Evolutionary conservation across 2,888 invertebrate genomes (phyloP), one percentile per base, ranked within the genome.

Genomic region (Calliopum simillimum): DNA sequence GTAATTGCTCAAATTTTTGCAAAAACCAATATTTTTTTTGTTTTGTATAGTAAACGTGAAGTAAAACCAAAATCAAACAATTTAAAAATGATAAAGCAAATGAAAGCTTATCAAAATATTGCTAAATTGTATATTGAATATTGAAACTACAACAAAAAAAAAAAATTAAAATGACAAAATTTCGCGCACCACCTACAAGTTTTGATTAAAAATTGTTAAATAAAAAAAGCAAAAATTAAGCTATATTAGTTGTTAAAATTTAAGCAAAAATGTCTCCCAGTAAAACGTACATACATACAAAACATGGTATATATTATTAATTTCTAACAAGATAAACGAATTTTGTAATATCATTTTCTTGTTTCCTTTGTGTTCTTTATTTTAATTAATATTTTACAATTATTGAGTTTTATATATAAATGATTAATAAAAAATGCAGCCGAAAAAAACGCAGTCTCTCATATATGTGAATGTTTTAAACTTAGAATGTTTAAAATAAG

Each of bases 1-100:
- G 58, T 33, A 63, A 71, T 70, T 70, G 72, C 72, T 72, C 72
- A 72, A 74, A 73, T 58, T 47, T 72, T 72, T 49, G 21, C 44
- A 43, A 43, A 23, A 33, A 47, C 41, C 58, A 12, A 61, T 65
- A n/a, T n/a, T n/a, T n/a, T n/a, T n/a, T n/a, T n/a, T n/a, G n/a
- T 72, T 51, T 62, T 58, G 23, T 56, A 49, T 11, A 55, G 23
- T 14, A 12, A 63, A 13, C 23, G 47, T 47, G 47, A 63, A 47
- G 23, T 21, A 46, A 47, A 63, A 46, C n/a, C n/a, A 63, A 46
- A 63, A 46, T 47, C 41, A 47, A 23, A 61, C 16, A 41, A 16
- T 44, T 44, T 19, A 44, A 21, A 61, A 33, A 41, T 44, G 4
- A 63, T 23, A 25, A 33, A 11, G 8, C 55, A 56, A 56, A 56